These are phyloP conservation scores for Enteromius trimaculatus DNA, from an alignment of 2,797 vertebrate genomes.

Conservation along the genomic window DNA sequence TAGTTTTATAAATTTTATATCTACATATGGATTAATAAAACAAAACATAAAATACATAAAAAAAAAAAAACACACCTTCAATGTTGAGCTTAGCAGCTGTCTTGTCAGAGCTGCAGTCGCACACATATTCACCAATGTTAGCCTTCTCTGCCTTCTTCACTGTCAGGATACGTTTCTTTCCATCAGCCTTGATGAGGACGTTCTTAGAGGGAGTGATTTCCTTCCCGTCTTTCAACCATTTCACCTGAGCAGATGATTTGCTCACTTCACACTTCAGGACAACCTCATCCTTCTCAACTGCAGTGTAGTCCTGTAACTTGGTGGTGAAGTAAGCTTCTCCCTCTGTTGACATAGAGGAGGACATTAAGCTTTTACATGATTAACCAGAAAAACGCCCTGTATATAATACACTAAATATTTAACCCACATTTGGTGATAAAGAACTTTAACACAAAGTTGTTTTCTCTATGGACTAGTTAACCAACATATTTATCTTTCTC, in stretches of 20 bases:
- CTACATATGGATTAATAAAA: not conserved
- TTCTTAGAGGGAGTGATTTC: slow-evolving; percentile 86
- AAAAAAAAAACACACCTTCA: slow-evolving; percentile 76
- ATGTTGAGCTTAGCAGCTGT: slow-evolving; percentile 86
- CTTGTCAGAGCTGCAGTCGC: slow-evolving; percentile 88
- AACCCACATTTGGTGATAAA: too few species aligned
- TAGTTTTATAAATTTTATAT: not conserved
- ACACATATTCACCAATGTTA: slow-evolving; percentile 86
- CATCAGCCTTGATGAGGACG: slow-evolving; percentile 81
- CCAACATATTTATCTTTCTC: not conserved
- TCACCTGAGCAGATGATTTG: slow-evolving; percentile 86
- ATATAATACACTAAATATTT: not conserved
- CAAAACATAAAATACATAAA: not conserved
- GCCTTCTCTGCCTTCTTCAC: slow-evolving; percentile 85
- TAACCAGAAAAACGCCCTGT: not conserved
- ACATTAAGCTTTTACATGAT: not conserved
- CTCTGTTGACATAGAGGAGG: slow-evolving; percentile 77
- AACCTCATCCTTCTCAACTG: slow-evolving; percentile 93
- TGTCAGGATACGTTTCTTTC: slow-evolving; percentile 84
- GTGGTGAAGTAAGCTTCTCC: slow-evolving; percentile 94
- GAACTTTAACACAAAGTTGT: not conserved
- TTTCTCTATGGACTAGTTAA: not conserved
- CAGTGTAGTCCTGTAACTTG: slow-evolving; percentile 95
- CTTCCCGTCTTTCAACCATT: slow-evolving; percentile 88
- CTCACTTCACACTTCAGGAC: slow-evolving; percentile 93